Base-by-base conservation (phyloP, 1,140 invertebrate genomes). In the Drosophila willistoni region DNA sequence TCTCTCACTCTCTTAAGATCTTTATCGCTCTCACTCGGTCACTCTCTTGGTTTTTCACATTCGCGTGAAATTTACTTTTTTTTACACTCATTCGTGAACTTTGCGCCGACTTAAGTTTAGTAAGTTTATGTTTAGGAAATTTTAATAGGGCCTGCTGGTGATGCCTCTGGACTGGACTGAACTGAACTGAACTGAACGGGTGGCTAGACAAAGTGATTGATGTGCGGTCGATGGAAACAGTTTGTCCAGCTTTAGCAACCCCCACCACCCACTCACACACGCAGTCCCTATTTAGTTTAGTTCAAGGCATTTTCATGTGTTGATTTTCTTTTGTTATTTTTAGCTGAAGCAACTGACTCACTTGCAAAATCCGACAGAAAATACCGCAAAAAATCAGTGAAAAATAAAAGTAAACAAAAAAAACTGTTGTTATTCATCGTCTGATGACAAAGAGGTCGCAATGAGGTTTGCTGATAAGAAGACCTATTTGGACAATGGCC, bases 1-100 rank as follows among this genome's bases (percentile, higher is more conserved):
- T 68, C 81, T 56, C 68, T 66, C 39, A n/a, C 42, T 66, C 39
- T 25, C 19, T 39, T 22, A 36, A 44, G 19, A 47, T 57, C 44
- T 69, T 64, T 42, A 25, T 60, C 44, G 17, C 44, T 19, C 44
- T 51, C 2, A 29, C 54, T 62, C 36, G 10, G 71, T 68, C 68
- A 66, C 71, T 82, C 71, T 74, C 84, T 80, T 69, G 67, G 65
- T 73, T 81, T 85, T 85, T 79, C 81, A 82, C 65, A 86, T 82
- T 87, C 83, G 84, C 83, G 83, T 87, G 83, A 87, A 87, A 87
- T 87, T 87, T 89, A 78, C 79, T 85, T 85, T 70, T 25, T 74
- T 62, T 71, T 60, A 60, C 39, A 25, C 39, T 9, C 59, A 65
- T 63, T 86, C 67, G 70, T 86, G 84, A 86, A 83, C 84, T 86